Evolutionary conservation across 2,888 invertebrate species (phyloP).

Genomic region (Conops quadrifasciatus): DNA sequence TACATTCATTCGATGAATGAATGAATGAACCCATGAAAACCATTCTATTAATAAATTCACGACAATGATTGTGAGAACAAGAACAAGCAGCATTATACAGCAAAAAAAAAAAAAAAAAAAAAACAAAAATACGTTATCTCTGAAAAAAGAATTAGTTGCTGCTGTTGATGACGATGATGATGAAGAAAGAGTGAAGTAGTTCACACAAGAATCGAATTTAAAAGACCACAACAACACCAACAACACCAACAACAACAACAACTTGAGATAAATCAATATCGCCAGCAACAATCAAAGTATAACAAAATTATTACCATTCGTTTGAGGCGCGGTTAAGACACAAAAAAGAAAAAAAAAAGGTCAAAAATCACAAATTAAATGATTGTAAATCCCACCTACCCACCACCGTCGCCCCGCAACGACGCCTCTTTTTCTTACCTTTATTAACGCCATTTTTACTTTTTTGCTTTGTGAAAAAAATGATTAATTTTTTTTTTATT

Average conservation of each 20-base stretch:
- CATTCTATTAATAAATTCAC: slow-evolving; percentile 16
- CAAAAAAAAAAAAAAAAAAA: slow-evolving; percentile 29
- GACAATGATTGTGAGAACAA: neutral
- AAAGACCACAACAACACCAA: neutral
- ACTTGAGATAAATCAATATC: neutral
- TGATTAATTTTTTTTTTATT: too few species aligned
- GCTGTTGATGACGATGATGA: slow-evolving; percentile 39
- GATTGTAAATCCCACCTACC: slow-evolving; percentile 30
- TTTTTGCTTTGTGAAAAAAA: neutral
- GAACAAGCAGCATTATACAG: neutral
- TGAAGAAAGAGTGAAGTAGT: neutral
- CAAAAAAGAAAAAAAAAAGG: too few species aligned
- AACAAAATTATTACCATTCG: slow-evolving; percentile 24
- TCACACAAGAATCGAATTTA: slow-evolving; percentile 27
- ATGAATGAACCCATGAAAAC: neutral
- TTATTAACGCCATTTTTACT: neutral
- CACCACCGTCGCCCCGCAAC: slow-evolving; percentile 12
- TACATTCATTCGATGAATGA: too few species aligned
- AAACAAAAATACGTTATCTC: slow-evolving; percentile 24
- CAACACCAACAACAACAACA: neutral
- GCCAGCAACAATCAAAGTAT: slow-evolving; percentile 30
- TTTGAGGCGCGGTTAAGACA: slow-evolving; percentile 17
- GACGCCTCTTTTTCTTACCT: neutral
- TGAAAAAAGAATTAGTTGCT: slow-evolving; percentile 24
- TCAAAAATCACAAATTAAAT: slow-evolving; percentile 10